These are phyloP conservation scores for Delichon dasypus DNA, from an alignment of 2,797 vertebrate species.

Conservation along the genomic window DNA sequence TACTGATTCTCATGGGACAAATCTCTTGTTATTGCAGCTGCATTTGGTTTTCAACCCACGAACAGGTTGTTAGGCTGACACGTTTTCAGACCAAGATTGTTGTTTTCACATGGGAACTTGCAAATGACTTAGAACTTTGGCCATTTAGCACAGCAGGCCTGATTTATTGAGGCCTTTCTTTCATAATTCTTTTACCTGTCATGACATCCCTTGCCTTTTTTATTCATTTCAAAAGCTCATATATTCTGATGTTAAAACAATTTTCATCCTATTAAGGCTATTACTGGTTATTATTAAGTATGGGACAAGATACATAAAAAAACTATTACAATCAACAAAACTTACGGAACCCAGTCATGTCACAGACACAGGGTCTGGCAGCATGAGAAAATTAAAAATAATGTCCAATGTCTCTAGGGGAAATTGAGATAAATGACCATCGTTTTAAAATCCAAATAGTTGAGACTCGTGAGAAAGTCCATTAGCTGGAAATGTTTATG, in stretches of 20 bases:
- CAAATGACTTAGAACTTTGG: no score
- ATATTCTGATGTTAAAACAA: background rate
- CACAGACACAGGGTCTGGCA: background rate
- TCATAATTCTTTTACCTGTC: no score
- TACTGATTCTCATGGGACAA: no score
- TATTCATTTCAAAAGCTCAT: background rate
- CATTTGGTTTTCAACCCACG: no score
- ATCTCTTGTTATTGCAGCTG: no score
- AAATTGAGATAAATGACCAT: no score
- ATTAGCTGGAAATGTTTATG: background rate
- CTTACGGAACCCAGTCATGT: background rate
- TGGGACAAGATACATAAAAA: background rate
- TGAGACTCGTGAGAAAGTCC: background rate
- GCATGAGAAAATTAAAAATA: background rate
- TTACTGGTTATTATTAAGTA: background rate
- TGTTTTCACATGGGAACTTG: no score
- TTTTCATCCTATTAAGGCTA: background rate
- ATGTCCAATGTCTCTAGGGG: background rate
- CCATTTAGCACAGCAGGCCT: no score
- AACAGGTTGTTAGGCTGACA: no score
- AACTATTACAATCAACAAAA: background rate
- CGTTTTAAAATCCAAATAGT: background rate
- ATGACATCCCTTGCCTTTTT: background rate
- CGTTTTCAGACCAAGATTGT: no score
- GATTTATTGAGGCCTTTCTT: no score